phyloP scores from a whole-genome alignment of 1,140 invertebrate genomes.

The Drosophila auraria region DNA sequence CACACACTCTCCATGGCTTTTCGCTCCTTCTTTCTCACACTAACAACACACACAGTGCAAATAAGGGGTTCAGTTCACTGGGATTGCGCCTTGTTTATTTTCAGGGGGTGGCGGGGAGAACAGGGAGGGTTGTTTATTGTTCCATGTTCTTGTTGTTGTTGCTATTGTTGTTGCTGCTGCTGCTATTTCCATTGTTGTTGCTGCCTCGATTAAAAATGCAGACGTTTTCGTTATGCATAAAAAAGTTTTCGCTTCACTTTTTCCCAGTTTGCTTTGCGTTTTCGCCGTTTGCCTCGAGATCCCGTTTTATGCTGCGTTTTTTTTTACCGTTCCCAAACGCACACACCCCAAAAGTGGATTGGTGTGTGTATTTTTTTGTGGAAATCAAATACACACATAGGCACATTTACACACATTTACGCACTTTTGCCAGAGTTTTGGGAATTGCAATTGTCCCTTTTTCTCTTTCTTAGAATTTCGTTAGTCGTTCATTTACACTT shows the following conservation, averaged over 20 bases:
- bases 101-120: slow-evolving; percentile 27
- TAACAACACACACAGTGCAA: slow-evolving; percentile 44
- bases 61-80: slow-evolving; percentile 59
- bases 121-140: slow-evolving; percentile 53
- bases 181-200: slow-evolving; percentile 65
- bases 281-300: slow-evolving; percentile 40
- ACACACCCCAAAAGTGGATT: slow-evolving; percentile 15
- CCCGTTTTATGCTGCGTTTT: slow-evolving; percentile 40
- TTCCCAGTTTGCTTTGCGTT: slow-evolving; percentile 42
- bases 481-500: background rate
- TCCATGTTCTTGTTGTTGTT: slow-evolving; percentile 36
- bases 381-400: slow-evolving; percentile 23
- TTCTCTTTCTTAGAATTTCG: background rate
- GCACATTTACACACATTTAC: slow-evolving; percentile 26
- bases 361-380: slow-evolving; percentile 1
- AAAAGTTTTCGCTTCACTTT: slow-evolving; percentile 55
- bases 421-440: background rate
- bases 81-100: slow-evolving; percentile 49
- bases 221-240: slow-evolving; percentile 68
- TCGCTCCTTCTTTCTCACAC: slow-evolving; percentile 17
- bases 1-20: slow-evolving; percentile 17
- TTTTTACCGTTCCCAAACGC: slow-evolving; percentile 25
- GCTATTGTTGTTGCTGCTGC: slow-evolving; percentile 62
- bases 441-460: slow-evolving; percentile 13
- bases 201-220: slow-evolving; percentile 74